Conservation (phyloP, 2,888 invertebrate genomes). For the Perithous albicinctus region DNA sequence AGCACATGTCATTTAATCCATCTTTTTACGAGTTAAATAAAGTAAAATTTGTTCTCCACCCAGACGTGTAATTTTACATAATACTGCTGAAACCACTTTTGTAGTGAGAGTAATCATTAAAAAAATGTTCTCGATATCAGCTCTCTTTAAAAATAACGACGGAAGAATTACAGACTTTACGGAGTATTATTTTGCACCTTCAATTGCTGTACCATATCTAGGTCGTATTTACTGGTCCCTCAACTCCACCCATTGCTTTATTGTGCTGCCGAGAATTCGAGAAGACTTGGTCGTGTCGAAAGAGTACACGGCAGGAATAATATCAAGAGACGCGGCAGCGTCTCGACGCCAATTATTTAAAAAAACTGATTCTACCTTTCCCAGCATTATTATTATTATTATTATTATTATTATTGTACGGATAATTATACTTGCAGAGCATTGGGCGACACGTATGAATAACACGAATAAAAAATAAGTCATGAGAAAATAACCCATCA, state of each 20-base stretch:
- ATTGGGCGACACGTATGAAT: too few relatives aligned
- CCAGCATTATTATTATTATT: neutral
- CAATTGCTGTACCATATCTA: neutral
- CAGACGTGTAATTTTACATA: neutral
- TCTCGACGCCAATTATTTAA: too few relatives aligned
- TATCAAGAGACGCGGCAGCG: too few relatives aligned
- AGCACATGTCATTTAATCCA: too few relatives aligned
- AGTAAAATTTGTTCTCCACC: too few relatives aligned
- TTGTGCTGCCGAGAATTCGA: neutral
- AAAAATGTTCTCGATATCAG: neutral
- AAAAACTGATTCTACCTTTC: neutral
- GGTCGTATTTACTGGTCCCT: neutral
- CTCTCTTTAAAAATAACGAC: neutral
- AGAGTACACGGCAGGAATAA: neutral
- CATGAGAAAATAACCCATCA: too few relatives aligned
- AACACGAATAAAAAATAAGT: too few relatives aligned
- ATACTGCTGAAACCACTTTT: neutral
- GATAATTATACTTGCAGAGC: too few relatives aligned
- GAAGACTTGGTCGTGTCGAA: neutral
- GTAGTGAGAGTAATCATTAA: neutral
- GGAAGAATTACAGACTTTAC: neutral
- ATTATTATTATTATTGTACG: neutral
- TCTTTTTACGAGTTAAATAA: too few relatives aligned
- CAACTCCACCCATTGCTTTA: neutral
- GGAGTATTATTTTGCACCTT: slow-evolving; percentile 8